These are phyloP conservation scores for Rhombomys opimus DNA, from an alignment of 2,113 vertebrate species.

Conservation along the genomic window DNA sequence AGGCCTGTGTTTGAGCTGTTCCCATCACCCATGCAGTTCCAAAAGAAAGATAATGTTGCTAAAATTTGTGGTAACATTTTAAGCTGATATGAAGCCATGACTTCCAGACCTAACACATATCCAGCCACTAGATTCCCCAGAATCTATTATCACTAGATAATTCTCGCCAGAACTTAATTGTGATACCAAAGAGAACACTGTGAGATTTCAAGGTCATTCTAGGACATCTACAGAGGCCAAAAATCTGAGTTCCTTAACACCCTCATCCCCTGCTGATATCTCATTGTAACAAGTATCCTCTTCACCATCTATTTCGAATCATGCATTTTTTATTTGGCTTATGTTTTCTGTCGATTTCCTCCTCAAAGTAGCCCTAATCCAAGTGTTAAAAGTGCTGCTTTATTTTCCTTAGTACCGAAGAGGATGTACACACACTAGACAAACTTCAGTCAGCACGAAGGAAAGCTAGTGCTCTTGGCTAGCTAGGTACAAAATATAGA, in stretches of 20 bases:
- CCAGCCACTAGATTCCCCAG: neutral
- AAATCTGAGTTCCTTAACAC: no score
- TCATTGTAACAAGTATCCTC: no score
- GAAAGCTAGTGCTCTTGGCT: neutral
- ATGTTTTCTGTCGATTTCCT: neutral
- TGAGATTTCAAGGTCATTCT: neutral
- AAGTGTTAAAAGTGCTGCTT: neutral
- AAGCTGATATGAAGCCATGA: neutral
- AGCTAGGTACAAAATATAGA: neutral
- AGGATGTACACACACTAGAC: neutral
- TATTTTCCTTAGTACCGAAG: accelerated
- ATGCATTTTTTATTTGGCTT: neutral
- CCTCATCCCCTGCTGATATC: neutral
- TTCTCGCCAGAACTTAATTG: neutral
- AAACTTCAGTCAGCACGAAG: no score
- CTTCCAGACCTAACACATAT: neutral
- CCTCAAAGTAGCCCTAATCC: neutral
- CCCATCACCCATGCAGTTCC: neutral
- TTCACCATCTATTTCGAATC: neutral
- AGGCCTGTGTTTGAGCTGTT: neutral
- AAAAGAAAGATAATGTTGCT: neutral
- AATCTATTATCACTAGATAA: no score
- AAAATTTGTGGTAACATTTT: neutral
- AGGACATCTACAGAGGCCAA: neutral
- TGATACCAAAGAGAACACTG: neutral